Evolutionary conservation across 2,797 vertebrate species (phyloP), one percentile per base, ranked within the genome.

Genomic region (Pogoniulus pusillus): DNA sequence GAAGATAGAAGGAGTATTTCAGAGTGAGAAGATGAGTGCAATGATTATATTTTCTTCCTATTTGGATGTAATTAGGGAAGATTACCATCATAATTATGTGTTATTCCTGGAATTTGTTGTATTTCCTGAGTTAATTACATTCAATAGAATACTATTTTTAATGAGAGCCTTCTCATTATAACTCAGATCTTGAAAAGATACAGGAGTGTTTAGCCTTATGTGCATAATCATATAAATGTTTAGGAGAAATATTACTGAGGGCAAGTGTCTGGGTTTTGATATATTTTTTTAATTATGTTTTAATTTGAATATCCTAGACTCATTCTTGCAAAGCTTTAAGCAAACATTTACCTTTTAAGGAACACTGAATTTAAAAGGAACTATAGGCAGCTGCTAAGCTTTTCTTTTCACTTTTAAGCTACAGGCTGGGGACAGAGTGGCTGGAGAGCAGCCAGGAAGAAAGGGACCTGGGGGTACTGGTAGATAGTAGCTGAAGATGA

Each of bases 1-100:
- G 65, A 9, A 73, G 26, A 77, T 41, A 16, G 60, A 89, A 82
- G 49, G 12, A 57, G 12, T 78, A 90, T 84, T 96, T 96, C 55
- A 78, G 87, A 91, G 19, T 64, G n/a, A 63, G 54, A 71, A 26
- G 32, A 90, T 82, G 39, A 89, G 4, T 32, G 7, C 30, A 87
- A 29, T 41, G 34, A 79, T 76, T 72, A 18, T 73, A 77, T 89
- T 90, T 83, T 73, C 77, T 75, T 35, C 4, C 32, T 72, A 4
- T 73, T 81, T 76, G 16, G 3, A 19, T 85, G 30, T 66, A 64
- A 74, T 30, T 79, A 43, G 24, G 58, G 29, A 89, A 85, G 45
- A 90, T 89, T 7, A 74, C 30, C 71, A n/a, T 64, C 58, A 66
- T 53, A 83, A 80, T 76, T 74, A 35, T 63, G 18, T 7, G 41